Conservation (phyloP, 2,113 vertebrate genomes). For the Thalassarche chlororhynchos region DNA sequence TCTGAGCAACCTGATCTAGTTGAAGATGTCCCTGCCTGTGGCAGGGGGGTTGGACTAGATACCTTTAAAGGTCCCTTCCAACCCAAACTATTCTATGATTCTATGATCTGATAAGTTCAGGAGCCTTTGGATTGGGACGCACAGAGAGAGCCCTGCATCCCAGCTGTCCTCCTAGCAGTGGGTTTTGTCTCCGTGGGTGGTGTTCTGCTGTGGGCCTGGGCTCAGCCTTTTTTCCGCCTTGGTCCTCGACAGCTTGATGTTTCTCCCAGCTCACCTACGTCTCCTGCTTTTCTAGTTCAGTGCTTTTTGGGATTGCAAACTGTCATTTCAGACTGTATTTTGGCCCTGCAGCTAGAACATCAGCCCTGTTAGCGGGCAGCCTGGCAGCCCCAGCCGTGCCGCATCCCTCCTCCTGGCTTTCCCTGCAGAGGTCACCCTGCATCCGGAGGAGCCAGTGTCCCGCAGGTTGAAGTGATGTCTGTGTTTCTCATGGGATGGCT, state of each 20-base stretch:
- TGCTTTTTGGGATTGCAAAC: not conserved
- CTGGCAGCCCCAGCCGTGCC: not conserved
- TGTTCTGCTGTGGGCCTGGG: not conserved
- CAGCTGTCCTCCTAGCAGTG: not conserved
- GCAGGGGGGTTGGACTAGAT: too few relatives aligned
- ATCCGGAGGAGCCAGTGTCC: not conserved
- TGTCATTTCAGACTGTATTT: not conserved
- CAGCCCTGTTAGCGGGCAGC: not conserved
- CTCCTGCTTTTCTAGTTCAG: not conserved
- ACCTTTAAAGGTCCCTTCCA: too few relatives aligned
- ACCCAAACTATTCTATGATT: too few relatives aligned
- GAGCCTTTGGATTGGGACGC: not conserved
- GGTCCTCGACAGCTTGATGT: not conserved
- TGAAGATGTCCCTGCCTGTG: too few relatives aligned
- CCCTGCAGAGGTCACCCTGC: slow-evolving; percentile 25
- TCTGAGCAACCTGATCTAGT: too few relatives aligned
- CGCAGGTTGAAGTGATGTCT: rapidly evolving
- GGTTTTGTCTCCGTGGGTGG: not conserved
- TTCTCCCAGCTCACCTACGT: not conserved
- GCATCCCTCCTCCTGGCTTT: not conserved
- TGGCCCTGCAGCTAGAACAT: not conserved
- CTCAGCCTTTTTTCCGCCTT: not conserved
- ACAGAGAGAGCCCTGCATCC: not conserved
- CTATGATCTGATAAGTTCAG: not conserved
- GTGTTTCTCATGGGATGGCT: not conserved